Evolutionary conservation across 2,797 vertebrate species (phyloP).

Genomic region (Echiichthys vipera): DNA sequence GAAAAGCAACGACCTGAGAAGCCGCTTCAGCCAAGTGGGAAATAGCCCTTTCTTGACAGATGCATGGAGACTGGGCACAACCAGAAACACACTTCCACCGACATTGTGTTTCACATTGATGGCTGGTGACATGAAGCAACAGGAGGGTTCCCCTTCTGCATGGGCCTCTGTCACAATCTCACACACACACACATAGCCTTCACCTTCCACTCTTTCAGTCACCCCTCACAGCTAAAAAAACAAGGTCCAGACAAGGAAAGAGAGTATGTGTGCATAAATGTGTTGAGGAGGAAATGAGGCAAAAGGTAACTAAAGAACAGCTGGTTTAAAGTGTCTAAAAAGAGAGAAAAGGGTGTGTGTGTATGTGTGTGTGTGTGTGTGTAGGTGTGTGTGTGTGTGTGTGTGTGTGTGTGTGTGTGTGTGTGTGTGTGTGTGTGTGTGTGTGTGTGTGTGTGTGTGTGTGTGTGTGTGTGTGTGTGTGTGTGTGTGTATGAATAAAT

Average conservation of each 20-base stretch:
- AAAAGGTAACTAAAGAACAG: conserved; percentile 18
- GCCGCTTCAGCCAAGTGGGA: conserved; percentile 35
- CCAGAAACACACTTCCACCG: conserved; percentile 39
- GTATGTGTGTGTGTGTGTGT: background rate
- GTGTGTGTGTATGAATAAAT: background rate
- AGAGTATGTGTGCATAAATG: background rate
- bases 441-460: background rate
- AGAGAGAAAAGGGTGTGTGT: background rate
- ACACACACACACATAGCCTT: background rate
- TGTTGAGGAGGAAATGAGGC: conserved; percentile 16
- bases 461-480: background rate
- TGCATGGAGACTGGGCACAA: conserved; percentile 33
- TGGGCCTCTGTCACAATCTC: conserved; percentile 1
- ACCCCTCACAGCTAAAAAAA: conserved; percentile 64
- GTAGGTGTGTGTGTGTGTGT: background rate
- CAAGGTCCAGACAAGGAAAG: conserved; percentile 45
- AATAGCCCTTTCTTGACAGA: conserved; percentile 51
- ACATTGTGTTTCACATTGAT: conserved; percentile 20
- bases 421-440: background rate
- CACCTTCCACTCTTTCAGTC: conserved; percentile 19
- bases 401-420: background rate
- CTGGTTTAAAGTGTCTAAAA: background rate
- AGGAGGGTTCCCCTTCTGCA: background rate
- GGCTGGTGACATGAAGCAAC: conserved; percentile 34
- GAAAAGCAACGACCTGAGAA: conserved; percentile 47